Evolutionary conservation across 1,140 invertebrate species (phyloP), one percentile per base, ranked within the genome.

Genomic region (Papilio glaucus): DNA sequence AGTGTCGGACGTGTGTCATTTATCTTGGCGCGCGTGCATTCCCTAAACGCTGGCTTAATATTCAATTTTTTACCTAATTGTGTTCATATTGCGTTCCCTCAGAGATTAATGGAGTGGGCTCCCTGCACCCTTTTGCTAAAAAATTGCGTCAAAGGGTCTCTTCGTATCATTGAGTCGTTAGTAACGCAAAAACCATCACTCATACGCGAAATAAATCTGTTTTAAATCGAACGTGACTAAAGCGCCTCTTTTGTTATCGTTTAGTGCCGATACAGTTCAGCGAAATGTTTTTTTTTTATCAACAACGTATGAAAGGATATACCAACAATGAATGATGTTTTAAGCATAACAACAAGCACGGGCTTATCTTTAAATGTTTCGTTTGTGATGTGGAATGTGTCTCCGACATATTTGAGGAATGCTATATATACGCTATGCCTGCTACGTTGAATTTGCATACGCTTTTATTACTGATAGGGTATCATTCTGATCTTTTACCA

Each of bases 11-110:
- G 41, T 62, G 41, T 38, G 72, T 80, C 80, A 85, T 85, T 84
- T 84, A 79, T 86, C 82, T 83, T 83, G 79, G 72, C 68, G 74
- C 69, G 72, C 72, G 72, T 76, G 77, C 73, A 29, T 68, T 68
- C 65, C 76, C 83, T 84, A 82, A 86, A 84, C 80, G 80, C 69
- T 71, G 45, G 69, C 74, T 85, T 85, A 87, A 85, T 87, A 85
- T 85, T 80, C 80, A 81, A 82, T 87, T 87, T 87, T 86, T 84
- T 83, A 76, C 78, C 79, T 87, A 87, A 87, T 85, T 85, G 80
- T 82, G 77, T 82, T 72, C 67, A 61, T 76, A 79, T 76, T 74
- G 74, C 76, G 70, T 15, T 68, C 65, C 70, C 70, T 74, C 65
- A 45, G 77, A 88, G 88, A 90, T 90, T 88, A 89, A 90, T 90